Evolutionary conservation across 2,113 vertebrate species (phyloP), one percentile per base, ranked within the genome.

Genomic region (Microcebus murinus): DNA sequence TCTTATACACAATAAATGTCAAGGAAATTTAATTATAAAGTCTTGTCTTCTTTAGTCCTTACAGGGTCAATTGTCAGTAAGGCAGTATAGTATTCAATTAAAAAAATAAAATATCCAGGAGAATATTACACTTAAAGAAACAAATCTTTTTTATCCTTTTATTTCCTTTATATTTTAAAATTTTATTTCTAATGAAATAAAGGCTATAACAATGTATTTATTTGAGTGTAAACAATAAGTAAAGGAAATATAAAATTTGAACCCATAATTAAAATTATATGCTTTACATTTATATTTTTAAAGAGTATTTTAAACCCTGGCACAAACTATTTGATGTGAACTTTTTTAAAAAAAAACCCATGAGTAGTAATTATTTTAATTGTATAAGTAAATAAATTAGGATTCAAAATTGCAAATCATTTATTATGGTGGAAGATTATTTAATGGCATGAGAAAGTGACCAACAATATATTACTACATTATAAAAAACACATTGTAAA

Each of bases 101-200:
- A 48, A 81, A 85, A 81, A 39, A 59, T 25, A 73, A 81, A 82
- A 10, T 57, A 65, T 27, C 21, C 31, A 90, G 65, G 8, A 55
- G 52, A 57, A 61, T 36, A 77, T 68, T 90, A 67, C 18, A 65
- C 31, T 81, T 81, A 93, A 12, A 57, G 17, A 57, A 52, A 80
- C 4, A 39, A 42, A 82, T 48, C 1, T 45, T 57, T 57, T 87
- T 93, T 55, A 39, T 90, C n/a, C 39, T 48, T 88, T 45, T 4
- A 20, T 79, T 73, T 23, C 9, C 4, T 59, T 74, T 48, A 71
- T 27, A 65, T 77, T 59, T 81, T 87, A 4, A 63, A 63, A 63
- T 29, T 92, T 92, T 86, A 59, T 87, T 90, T 91, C 25, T 95
- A 67, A 76, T 79, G 7, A 90, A 79, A 95, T 79, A 83, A 95